phyloP scores from a whole-genome alignment of 1,140 invertebrate genomes.

The Drosophila ogumai region DNA sequence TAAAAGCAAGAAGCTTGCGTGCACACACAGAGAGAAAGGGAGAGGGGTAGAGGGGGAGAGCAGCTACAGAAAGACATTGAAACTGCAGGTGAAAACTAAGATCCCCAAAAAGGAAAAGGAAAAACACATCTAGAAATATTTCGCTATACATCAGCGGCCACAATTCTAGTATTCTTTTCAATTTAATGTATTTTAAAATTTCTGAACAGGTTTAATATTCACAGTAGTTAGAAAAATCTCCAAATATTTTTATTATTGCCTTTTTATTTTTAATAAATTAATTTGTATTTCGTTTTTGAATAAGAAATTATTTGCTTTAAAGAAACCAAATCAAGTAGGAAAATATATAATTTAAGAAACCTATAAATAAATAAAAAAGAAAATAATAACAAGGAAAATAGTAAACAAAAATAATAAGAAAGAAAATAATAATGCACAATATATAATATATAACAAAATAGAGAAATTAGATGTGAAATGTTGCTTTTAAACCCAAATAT shows the following conservation, averaged over 20 bases:
- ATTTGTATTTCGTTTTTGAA: neutral
- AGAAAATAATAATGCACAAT: no score
- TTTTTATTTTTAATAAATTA: neutral
- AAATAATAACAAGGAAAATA: no score
- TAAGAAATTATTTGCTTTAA: neutral
- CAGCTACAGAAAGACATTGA: slow-evolving; percentile 22
- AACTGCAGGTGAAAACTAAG: slow-evolving; percentile 20
- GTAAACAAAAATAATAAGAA: no score
- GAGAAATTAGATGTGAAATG: no score
- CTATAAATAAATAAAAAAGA: no score
- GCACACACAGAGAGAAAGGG: slow-evolving; percentile 18
- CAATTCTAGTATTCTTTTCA: neutral
- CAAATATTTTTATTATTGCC: neutral
- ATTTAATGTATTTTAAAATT: neutral
- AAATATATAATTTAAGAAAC: neutral
- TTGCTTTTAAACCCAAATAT: no score
- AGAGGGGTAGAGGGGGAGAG: neutral
- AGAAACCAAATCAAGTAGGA: neutral
- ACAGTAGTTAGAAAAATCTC: neutral
- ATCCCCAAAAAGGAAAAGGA: slow-evolving; percentile 6
- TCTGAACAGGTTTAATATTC: neutral
- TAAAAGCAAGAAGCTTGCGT: slow-evolving; percentile 19
- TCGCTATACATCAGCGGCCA: slow-evolving; percentile 16
- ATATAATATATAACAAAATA: no score
- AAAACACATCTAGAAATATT: slow-evolving; percentile 15